Percentiles rank a stretch among this genome's conserved stretches.
Conservation (phyloP, 2,888 invertebrate species). For the Cybosia mesomella region DNA sequence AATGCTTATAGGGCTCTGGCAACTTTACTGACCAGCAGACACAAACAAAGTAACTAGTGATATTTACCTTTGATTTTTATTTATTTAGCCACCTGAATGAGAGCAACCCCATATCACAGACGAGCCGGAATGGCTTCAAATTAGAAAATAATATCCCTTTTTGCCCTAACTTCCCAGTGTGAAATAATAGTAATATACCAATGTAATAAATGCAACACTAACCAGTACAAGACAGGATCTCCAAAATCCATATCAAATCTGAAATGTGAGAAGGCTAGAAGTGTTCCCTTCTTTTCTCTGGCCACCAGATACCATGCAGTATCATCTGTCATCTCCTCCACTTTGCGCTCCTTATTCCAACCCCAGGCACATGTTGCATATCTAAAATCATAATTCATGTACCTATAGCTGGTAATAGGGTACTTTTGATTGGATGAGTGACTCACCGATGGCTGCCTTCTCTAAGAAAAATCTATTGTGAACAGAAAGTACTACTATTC, state of each 20-base stretch:
- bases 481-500: not conserved
- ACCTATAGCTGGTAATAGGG: not conserved
- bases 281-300: constrained; percentile 77
- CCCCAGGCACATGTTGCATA: constrained; percentile 93
- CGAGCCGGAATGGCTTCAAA: no score
- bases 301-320: constrained; percentile 92
- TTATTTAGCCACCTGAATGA: no score
- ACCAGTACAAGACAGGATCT: constrained; percentile 93
- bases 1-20: no score
- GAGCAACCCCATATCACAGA: no score
- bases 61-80: not conserved
- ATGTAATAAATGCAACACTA: constrained; percentile 51
- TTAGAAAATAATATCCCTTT: no score
- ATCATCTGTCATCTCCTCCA: constrained; percentile 91
- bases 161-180: no score
- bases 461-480: not conserved
- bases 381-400: constrained; percentile 63
- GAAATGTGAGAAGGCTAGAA: constrained; percentile 93
- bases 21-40: not conserved
- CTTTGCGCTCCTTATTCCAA: constrained; percentile 92
- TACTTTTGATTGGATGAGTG: not conserved
- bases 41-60: not conserved
- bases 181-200: not conserved
- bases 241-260: constrained; percentile 94
- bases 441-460: not conserved